These are phyloP conservation scores for Motacilla alba DNA, from an alignment of 2,113 vertebrate species.

Conservation along the genomic window DNA sequence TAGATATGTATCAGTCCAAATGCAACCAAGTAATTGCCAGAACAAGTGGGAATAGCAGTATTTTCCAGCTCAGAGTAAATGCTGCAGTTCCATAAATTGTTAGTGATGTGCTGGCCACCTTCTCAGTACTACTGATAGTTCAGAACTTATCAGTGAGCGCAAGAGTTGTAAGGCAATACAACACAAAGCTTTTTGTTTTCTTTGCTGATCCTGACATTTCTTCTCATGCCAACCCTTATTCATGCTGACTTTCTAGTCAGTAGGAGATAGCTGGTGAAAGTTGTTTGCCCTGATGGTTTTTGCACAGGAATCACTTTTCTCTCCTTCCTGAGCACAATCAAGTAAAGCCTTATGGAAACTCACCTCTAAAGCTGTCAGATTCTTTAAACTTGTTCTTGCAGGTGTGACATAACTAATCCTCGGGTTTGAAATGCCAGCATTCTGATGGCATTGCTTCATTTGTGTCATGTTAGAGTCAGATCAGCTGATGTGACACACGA, in stretches of 20 bases:
- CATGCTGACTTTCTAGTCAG: background rate
- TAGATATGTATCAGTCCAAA: background rate
- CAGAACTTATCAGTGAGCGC: background rate
- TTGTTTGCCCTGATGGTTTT: background rate
- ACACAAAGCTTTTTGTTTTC: background rate
- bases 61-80: background rate
- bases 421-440: background rate
- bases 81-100: background rate
- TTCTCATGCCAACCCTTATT: background rate
- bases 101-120: background rate
- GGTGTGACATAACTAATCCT: background rate
- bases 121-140: background rate
- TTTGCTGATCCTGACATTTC: background rate
- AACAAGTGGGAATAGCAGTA: background rate
- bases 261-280: background rate
- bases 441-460: background rate
- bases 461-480: background rate
- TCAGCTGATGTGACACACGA: background rate
- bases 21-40: background rate
- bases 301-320: background rate
- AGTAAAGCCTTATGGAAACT: background rate
- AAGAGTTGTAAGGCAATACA: background rate
- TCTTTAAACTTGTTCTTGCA: background rate
- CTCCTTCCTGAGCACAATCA: background rate
- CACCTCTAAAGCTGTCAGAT: background rate